These are phyloP conservation scores for Cheilosia vernalis DNA, from an alignment of 2,888 invertebrate genomes.

Conservation along the genomic window DNA sequence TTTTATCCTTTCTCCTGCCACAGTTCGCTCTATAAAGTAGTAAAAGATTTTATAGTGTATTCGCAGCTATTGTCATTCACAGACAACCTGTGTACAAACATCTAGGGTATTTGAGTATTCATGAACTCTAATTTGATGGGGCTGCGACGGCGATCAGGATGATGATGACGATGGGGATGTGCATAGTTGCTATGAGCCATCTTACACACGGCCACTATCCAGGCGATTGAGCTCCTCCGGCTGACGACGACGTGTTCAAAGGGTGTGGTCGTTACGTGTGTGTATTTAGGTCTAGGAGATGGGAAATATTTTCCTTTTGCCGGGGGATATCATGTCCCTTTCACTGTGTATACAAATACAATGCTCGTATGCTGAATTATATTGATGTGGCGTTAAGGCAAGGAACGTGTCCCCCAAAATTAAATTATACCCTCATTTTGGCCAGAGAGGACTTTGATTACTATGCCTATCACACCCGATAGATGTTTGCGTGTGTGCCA, in stretches of 20 bases:
- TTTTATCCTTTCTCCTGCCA: not conserved
- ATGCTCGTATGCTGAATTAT: not conserved
- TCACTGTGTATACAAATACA: not conserved
- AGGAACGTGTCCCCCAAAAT: slow-evolving; percentile 48
- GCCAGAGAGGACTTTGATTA: slow-evolving; percentile 8
- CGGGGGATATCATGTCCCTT: slow-evolving; percentile 14
- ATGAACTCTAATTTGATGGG: slow-evolving; percentile 60
- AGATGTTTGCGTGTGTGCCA: slow-evolving; percentile 6
- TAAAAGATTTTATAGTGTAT: slow-evolving; percentile 38
- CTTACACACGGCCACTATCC: slow-evolving; percentile 9
- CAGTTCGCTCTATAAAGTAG: not conserved
- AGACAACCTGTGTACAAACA: slow-evolving; percentile 33
- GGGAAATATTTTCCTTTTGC: slow-evolving; percentile 4
- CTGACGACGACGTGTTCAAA: slow-evolving; percentile 11
- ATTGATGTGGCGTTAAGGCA: slow-evolving; percentile 37
- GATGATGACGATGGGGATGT: slow-evolving; percentile 32
- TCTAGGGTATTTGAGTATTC: slow-evolving; percentile 42
- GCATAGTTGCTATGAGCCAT: slow-evolving; percentile 2
- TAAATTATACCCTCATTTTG: slow-evolving; percentile 51
- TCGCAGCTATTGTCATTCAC: slow-evolving; percentile 40
- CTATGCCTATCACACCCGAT: not conserved
- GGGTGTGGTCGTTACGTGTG: slow-evolving; percentile 14
- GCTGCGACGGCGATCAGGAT: slow-evolving; percentile 40
- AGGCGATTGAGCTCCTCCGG: slow-evolving; percentile 38
- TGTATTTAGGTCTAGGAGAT: slow-evolving; percentile 36